Percentiles rank a stretch among this genome's conserved stretches.
Evolutionary conservation across 2,113 vertebrate species (phyloP).

Genomic region (Phrynocephalus versicolor): DNA sequence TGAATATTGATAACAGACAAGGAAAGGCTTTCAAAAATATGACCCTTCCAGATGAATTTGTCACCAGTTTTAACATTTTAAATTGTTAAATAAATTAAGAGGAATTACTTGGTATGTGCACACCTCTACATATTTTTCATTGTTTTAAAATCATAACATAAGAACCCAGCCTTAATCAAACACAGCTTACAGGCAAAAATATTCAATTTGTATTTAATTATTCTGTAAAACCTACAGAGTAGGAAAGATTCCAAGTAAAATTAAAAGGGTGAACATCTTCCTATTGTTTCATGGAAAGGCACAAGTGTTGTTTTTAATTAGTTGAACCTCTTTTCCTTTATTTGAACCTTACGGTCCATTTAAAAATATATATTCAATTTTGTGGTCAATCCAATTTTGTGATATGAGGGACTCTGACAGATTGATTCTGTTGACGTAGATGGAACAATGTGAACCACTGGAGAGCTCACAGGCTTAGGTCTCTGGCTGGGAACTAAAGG

Average conservation of each 20-base stretch:
- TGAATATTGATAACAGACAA: neutral
- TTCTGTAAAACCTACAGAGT: neutral
- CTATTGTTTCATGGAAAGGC: neutral
- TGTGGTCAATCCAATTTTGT: neutral
- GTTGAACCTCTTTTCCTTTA: slow-evolving; percentile 27
- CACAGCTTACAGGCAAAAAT: neutral
- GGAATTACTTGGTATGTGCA: neutral
- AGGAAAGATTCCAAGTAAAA: neutral
- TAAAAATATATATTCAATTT: too few species aligned
- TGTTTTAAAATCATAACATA: neutral
- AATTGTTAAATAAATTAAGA: neutral
- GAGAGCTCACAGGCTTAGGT: too few species aligned
- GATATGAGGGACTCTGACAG: too few species aligned
- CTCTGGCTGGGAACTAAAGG: too few species aligned
- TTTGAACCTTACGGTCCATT: neutral
- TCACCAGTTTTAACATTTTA: neutral
- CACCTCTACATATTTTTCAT: neutral
- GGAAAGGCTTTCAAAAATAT: slow-evolving; percentile 20
- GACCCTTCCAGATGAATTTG: neutral
- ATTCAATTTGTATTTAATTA: neutral
- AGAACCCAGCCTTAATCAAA: neutral
- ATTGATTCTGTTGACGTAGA: too few species aligned
- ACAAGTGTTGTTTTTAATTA: neutral
- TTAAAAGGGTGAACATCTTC: neutral
- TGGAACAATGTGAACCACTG: too few species aligned